Conservation (phyloP, 2,797 vertebrate species). For the Neopelma chrysocephalum region DNA sequence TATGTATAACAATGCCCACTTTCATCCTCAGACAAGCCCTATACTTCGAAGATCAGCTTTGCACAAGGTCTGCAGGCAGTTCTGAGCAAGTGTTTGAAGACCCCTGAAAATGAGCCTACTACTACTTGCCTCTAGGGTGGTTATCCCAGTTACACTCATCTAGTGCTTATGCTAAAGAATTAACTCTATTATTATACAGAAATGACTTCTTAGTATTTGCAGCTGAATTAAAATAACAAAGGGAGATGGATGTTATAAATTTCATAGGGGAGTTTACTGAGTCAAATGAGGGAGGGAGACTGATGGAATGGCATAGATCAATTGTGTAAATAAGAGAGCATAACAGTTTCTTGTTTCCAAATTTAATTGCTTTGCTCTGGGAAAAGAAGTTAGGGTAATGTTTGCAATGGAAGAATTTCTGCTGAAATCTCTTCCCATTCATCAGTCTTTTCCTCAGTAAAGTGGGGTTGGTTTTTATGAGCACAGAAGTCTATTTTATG, state of each 20-base stretch:
- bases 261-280: neutral
- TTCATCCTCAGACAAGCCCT: neutral
- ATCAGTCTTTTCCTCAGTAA: neutral
- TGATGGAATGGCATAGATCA: neutral
- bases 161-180: neutral
- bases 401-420: neutral
- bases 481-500: neutral
- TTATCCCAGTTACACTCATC: neutral
- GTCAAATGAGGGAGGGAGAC: neutral
- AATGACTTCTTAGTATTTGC: neutral
- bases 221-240: neutral
- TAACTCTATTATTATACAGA: neutral
- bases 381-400: neutral
- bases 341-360: neutral
- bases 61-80: neutral
- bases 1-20: neutral
- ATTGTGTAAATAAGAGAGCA: neutral
- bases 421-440: neutral
- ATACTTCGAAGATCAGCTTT: neutral
- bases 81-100: slow-evolving; percentile 20
- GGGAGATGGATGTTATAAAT: neutral
- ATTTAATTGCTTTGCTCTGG: neutral
- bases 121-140: neutral
- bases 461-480: neutral
- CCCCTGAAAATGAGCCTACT: neutral